These are phyloP conservation scores for Glaucopsyche alexis DNA, from an alignment of 2,888 invertebrate species.

Conservation along the genomic window DNA sequence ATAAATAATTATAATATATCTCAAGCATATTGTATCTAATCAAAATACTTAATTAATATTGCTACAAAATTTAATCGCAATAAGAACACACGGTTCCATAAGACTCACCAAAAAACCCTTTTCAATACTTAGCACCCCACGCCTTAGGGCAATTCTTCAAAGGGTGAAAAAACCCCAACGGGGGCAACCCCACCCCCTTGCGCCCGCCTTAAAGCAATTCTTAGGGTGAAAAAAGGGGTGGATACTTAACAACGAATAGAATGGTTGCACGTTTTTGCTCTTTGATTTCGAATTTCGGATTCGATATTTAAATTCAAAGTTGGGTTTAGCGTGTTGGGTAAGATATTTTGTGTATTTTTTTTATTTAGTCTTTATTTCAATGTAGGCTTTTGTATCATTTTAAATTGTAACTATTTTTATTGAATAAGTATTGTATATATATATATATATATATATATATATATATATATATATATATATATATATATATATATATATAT, in stretches of 20 bases:
- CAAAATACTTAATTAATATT: too few relatives aligned
- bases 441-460: too few relatives aligned
- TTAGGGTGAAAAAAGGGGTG: conserved; percentile 78
- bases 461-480: too few relatives aligned
- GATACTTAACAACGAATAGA: conserved; percentile 73
- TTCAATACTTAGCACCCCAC: conserved; percentile 69
- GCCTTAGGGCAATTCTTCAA: conserved; percentile 79
- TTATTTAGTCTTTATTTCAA: neutral
- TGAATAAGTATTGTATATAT: too few relatives aligned
- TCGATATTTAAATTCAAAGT: conserved; percentile 33
- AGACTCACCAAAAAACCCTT: conserved; percentile 66
- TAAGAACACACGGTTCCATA: conserved; percentile 25
- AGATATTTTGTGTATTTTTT: neutral
- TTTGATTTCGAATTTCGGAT: conserved; percentile 40
- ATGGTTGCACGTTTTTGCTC: conserved; percentile 59
- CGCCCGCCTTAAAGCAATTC: conserved; percentile 75
- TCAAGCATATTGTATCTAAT: too few relatives aligned
- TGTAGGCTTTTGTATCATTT: neutral
- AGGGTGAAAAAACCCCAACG: conserved; percentile 74
- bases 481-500: too few relatives aligned
- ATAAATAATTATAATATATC: too few relatives aligned
- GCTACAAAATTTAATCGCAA: neutral
- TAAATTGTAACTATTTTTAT: neutral
- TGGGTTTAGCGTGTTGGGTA: conserved; percentile 7
- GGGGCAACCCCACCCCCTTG: conserved; percentile 48